Percentiles rank a stretch among this genome's conserved stretches.
Evolutionary conservation across 1,140 invertebrate species (phyloP).

Genomic region (Tetramorium parvispinum): DNA sequence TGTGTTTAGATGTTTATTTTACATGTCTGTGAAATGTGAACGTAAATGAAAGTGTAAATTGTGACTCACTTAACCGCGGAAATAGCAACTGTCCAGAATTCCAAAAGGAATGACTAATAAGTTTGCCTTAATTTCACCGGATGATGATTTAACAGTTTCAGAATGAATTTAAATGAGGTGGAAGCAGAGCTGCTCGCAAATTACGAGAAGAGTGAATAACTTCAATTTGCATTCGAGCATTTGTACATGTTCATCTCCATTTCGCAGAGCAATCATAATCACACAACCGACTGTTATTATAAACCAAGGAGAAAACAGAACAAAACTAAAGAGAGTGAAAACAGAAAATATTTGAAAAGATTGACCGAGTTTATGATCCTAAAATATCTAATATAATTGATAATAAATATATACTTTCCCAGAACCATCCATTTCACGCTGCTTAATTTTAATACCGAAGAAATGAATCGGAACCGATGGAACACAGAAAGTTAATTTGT

Average conservation of each 20-base stretch:
- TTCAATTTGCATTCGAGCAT: conserved; percentile 25
- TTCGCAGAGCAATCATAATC: conserved; percentile 15
- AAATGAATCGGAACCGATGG: conserved; percentile 18
- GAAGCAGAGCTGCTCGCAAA: background rate
- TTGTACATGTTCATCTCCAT: background rate
- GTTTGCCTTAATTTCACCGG: background rate
- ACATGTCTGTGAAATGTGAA: no score
- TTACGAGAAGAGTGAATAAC: background rate
- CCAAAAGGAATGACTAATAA: conserved; percentile 3
- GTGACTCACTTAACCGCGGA: background rate
- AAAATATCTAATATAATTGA: background rate
- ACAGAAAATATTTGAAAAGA: conserved; percentile 33
- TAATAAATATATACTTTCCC: background rate
- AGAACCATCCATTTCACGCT: background rate
- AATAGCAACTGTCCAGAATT: background rate
- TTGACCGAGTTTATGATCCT: background rate
- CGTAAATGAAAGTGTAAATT: background rate
- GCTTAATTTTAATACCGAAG: conserved; percentile 6
- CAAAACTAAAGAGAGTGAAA: background rate
- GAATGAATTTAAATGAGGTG: background rate
- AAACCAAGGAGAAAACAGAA: background rate
- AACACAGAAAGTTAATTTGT: background rate
- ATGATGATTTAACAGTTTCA: conserved; percentile 27
- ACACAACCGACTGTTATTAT: conserved; percentile 8
- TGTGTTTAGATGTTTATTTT: background rate